Percentiles rank a stretch among this genome's conserved stretches.
These are phyloP conservation scores for Megalops cyprinoides DNA, from an alignment of 2,797 vertebrate genomes.

Conservation along the genomic window DNA sequence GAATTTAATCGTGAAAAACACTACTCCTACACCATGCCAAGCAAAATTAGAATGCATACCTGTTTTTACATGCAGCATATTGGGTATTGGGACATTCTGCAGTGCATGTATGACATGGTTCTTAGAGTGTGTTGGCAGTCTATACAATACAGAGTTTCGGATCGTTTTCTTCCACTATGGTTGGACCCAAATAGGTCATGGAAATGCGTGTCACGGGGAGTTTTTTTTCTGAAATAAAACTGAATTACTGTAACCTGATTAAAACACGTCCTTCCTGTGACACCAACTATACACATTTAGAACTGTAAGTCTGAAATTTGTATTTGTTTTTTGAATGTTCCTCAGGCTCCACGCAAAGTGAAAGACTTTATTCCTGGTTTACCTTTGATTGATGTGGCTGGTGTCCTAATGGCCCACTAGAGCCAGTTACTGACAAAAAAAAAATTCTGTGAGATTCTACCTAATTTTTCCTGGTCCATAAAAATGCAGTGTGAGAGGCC, in stretches of 20 bases:
- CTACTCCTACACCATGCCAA: not conserved
- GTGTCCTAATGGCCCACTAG: not conserved
- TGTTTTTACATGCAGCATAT: no score
- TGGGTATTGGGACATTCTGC: not conserved
- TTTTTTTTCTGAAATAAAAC: conserved; percentile 5
- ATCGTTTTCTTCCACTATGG: not conserved
- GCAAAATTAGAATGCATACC: not conserved
- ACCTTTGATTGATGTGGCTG: conserved; percentile 9
- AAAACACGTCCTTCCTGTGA: not conserved
- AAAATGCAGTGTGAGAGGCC: not conserved
- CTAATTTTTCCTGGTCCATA: not conserved
- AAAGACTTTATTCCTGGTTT: not conserved
- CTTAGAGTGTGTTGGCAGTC: not conserved
- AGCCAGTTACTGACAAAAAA: conserved; percentile 6
- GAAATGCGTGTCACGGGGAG: not conserved
- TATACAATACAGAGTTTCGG: not conserved
- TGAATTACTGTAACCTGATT: not conserved
- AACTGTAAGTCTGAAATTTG: not conserved
- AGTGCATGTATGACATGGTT: not conserved
- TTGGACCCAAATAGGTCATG: not conserved
- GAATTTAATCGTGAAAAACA: not conserved
- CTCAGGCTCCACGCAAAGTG: not conserved
- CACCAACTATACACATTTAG: not conserved
- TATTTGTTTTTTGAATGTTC: not conserved
- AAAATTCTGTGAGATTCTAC: not conserved